Base-by-base conservation (phyloP, 2,113 vertebrate genomes). In the Nestor notabilis region DNA sequence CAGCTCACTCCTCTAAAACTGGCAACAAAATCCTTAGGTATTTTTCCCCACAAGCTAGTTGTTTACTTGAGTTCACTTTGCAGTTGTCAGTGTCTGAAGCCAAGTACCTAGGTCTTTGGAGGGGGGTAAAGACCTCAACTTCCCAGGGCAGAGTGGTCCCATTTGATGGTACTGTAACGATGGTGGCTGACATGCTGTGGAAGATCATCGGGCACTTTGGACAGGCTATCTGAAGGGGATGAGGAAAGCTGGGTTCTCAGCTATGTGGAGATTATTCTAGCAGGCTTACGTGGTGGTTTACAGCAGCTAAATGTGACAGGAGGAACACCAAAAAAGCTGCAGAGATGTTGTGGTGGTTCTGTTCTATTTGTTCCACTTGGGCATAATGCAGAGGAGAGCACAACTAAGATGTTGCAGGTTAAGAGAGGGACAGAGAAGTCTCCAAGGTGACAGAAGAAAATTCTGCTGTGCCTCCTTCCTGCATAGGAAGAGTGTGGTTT, bases 41-140 rank as follows among this genome's bases (percentile, higher is more conserved):
- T 17, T 49, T 41, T 31, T 17, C 5, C 37, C 76, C 55, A 44
- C 21, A 46, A 14, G 17, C 21, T 68, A 27, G 33, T 52, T 49
- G 28, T 64, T 82, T 69, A 18, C 61, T 61, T 94, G 28, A 76
- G 65, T 18, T 55, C 41, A 33, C 29, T 76, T 75, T 50, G 60
- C 60, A 61, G 9, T 10, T 46, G 9, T 77, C 33, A 10, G 7
- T 43, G 9, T 47, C 69, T 84, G 28, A 76, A 58, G 60, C 50
- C 85, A 74, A 39, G 10, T n/a, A 20, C 8, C 10, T 21, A 3
- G 9, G 43, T 80, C 75, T 64, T 58, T 10, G 39, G 6, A 10
- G 7, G 13, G 4, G 7, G 9, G 4, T 58, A 11, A 63, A 11
- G 37, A 14, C 33, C 8, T 29, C 1, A 0, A n/a, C 49, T 66